Evolutionary conservation across 2,888 invertebrate species (phyloP).

Genomic region (Aproaerema taeniolella): DNA sequence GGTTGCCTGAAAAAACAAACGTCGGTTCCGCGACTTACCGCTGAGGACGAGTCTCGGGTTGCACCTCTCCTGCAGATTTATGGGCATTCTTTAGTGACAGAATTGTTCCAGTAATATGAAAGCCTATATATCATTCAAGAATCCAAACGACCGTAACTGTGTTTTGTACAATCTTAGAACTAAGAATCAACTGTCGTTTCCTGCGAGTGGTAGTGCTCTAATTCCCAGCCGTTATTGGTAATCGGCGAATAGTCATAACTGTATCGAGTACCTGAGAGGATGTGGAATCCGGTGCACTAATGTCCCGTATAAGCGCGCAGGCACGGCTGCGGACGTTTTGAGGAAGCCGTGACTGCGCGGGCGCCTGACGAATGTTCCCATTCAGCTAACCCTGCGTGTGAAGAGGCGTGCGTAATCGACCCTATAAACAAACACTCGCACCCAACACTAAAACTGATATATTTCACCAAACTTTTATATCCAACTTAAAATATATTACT

Average conservation of each 20-base stretch:
- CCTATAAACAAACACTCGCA: conserved; percentile 70
- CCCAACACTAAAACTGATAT: conserved; percentile 70
- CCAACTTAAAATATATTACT: conserved; percentile 73
- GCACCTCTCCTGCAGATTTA: conserved; percentile 24
- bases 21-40: conserved; percentile 24
- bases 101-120: conserved; percentile 17
- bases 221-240: neutral
- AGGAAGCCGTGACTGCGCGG: neutral
- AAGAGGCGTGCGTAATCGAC: conserved; percentile 67
- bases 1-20: conserved; percentile 67
- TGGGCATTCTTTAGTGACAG: conserved; percentile 24
- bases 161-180: neutral
- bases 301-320: too few species aligned
- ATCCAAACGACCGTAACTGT: too few species aligned
- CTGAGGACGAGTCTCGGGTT: conserved; percentile 34
- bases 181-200: too few species aligned
- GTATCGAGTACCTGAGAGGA: neutral
- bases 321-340: too few species aligned
- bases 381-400: too few species aligned
- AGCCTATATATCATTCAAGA: conserved; percentile 11
- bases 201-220: too few species aligned
- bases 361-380: too few species aligned
- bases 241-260: neutral
- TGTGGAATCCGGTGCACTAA: neutral
- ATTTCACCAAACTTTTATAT: conserved; percentile 75